Conservation (phyloP, 2,888 invertebrate genomes). For the Lasioglossum pauxillum region DNA sequence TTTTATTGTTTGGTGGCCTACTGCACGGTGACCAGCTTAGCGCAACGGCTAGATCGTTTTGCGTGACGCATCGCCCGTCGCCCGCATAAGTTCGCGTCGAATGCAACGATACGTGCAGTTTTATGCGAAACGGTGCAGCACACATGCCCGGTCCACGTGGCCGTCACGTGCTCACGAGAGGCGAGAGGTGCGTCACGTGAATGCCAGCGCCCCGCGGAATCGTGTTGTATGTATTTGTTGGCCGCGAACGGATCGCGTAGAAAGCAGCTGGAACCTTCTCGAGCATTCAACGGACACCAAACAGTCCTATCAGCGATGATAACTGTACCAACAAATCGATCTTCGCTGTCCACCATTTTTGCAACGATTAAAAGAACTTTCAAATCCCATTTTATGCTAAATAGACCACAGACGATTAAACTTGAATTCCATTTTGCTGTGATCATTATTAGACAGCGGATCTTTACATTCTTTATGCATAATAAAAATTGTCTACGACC, state of each 20-base stretch:
- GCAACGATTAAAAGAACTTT: background rate
- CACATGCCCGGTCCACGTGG: conserved; percentile 74
- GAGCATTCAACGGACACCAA: background rate
- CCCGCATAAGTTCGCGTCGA: conserved; percentile 35
- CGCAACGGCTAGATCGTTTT: conserved; percentile 11
- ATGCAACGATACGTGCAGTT: conserved; percentile 19
- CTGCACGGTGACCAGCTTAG: background rate
- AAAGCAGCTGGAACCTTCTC: background rate
- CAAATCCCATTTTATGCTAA: too few species aligned
- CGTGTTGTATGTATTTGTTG: background rate
- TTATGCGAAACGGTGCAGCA: conserved; percentile 46
- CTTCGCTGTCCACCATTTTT: background rate
- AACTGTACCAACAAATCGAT: background rate
- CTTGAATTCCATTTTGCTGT: too few species aligned
- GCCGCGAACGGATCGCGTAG: background rate
- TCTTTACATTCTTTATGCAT: too few species aligned
- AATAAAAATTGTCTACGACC: too few species aligned
- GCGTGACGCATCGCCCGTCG: conserved; percentile 40
- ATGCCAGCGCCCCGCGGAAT: conserved; percentile 1
- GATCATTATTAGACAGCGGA: background rate
- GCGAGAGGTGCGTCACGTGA: conserved; percentile 69
- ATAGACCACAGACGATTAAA: too few species aligned
- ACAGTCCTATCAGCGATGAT: background rate
- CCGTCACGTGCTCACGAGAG: conserved; percentile 70
- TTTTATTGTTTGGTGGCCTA: conserved; percentile 5